Conservation (phyloP, 2,113 vertebrate species). For the Larimichthys polyactis region DNA sequence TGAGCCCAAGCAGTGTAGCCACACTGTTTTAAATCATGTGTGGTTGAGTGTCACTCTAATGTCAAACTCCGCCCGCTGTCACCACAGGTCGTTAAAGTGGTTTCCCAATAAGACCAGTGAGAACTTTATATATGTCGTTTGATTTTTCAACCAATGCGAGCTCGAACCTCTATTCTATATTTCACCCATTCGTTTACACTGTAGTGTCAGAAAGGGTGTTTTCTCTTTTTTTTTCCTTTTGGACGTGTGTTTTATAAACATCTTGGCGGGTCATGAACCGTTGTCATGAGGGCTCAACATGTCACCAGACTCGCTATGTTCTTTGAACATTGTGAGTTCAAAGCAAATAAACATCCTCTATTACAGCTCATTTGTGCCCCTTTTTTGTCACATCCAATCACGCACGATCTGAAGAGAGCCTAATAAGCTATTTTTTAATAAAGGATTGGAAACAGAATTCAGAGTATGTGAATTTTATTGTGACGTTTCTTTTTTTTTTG, state of each 20-base stretch:
- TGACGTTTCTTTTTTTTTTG: background rate
- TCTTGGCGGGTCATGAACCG: slow-evolving; percentile 16
- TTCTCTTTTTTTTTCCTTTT: slow-evolving; percentile 18
- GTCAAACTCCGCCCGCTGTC: slow-evolving; percentile 59
- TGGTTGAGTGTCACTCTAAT: slow-evolving; percentile 46
- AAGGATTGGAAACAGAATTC: background rate
- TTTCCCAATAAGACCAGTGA: slow-evolving; percentile 54
- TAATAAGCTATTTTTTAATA: background rate
- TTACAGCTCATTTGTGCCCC: background rate
- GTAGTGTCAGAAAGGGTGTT: background rate
- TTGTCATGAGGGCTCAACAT: slow-evolving; percentile 29
- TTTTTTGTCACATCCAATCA: background rate
- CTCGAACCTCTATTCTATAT: background rate
- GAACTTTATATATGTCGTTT: slow-evolving; percentile 54
- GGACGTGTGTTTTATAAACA: slow-evolving; percentile 26
- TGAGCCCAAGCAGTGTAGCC: slow-evolving; percentile 22
- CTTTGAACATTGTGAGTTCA: slow-evolving; percentile 17
- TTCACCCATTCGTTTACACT: slow-evolving; percentile 20
- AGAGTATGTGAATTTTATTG: background rate
- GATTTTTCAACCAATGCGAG: slow-evolving; percentile 24
- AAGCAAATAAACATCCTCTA: slow-evolving; percentile 16
- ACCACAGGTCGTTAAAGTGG: slow-evolving; percentile 58
- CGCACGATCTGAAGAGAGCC: background rate
- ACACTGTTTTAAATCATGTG: slow-evolving; percentile 46
- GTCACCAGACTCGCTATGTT: background rate